These are phyloP conservation scores for Phthorimaea operculella DNA, from an alignment of 1,140 invertebrate species.

Conservation along the genomic window DNA sequence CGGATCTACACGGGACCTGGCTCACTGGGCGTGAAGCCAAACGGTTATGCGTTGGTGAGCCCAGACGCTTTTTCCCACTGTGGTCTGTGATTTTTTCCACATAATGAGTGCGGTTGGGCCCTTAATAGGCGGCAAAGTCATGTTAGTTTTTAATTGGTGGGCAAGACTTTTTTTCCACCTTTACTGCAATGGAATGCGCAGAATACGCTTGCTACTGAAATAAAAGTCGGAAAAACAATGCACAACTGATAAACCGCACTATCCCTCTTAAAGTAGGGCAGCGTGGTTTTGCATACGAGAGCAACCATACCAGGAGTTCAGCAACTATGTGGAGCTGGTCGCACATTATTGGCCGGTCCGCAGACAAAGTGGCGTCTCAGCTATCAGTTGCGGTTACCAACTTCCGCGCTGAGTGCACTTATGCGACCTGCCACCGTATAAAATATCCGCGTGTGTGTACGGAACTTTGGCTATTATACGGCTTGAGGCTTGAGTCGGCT, in stretches of 20 bases:
- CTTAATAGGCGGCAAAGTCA: constrained; percentile 27
- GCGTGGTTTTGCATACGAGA: not conserved
- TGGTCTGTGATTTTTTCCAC: constrained; percentile 27
- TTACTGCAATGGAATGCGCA: no score
- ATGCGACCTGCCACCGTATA: not conserved
- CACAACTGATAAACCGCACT: no score
- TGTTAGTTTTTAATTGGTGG: constrained; percentile 26
- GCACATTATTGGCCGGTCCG: not conserved
- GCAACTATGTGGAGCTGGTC: not conserved
- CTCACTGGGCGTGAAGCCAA: constrained; percentile 44
- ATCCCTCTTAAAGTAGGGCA: not conserved
- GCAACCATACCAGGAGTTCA: not conserved
- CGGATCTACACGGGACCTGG: constrained; percentile 38
- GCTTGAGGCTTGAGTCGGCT: no score
- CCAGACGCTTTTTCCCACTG: constrained; percentile 50
- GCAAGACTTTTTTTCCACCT: constrained; percentile 8
- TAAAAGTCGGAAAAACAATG: no score
- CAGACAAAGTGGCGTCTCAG: constrained; percentile 6
- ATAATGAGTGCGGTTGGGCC: constrained; percentile 31
- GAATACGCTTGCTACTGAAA: no score
- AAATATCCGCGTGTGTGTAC: not conserved
- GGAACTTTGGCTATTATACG: not conserved
- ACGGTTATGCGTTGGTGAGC: constrained; percentile 43
- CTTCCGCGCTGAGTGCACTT: not conserved
- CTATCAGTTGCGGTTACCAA: constrained; percentile 4